Evolutionary conservation across 37 sponge, comb jelly and placozoan species (phyloP).

Genomic region (Lycopodina hypogea): DNA sequence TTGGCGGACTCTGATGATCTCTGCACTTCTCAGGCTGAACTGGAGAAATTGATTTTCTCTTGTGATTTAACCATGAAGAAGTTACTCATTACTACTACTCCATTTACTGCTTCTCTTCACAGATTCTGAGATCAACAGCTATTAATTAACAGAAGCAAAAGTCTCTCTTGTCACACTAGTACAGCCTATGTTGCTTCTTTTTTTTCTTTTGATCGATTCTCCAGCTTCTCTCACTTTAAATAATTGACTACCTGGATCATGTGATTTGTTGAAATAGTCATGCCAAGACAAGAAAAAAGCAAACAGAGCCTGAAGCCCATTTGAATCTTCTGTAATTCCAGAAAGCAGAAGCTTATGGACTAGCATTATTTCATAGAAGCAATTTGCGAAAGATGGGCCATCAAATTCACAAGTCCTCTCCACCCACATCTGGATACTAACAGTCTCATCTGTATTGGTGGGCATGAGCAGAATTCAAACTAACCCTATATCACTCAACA

Average conservation of each 20-base stretch:
- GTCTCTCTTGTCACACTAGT: background rate
- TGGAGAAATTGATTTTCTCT: background rate
- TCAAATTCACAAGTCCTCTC: background rate
- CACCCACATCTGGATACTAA: too few relatives aligned
- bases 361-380: constrained; percentile 5
- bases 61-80: background rate
- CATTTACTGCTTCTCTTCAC: too few relatives aligned
- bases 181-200: background rate
- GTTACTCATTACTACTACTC: background rate
- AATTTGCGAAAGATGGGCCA: constrained; percentile 1
- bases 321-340: constrained; percentile 14
- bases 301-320: background rate
- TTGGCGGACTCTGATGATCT: too few relatives aligned
- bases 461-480: too few relatives aligned
- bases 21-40: too few relatives aligned
- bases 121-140: background rate
- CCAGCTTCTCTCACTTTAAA: constrained; percentile 8
- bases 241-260: too few relatives aligned
- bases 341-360: constrained; percentile 17
- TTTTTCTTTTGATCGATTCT: constrained; percentile 25
- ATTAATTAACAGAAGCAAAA: background rate
- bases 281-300: constrained; percentile 1
- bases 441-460: too few relatives aligned
- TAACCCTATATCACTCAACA: too few relatives aligned
- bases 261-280: constrained; percentile 24